Conservation (phyloP, 2,797 vertebrate genomes). For the Pangasius larnaudii region DNA sequence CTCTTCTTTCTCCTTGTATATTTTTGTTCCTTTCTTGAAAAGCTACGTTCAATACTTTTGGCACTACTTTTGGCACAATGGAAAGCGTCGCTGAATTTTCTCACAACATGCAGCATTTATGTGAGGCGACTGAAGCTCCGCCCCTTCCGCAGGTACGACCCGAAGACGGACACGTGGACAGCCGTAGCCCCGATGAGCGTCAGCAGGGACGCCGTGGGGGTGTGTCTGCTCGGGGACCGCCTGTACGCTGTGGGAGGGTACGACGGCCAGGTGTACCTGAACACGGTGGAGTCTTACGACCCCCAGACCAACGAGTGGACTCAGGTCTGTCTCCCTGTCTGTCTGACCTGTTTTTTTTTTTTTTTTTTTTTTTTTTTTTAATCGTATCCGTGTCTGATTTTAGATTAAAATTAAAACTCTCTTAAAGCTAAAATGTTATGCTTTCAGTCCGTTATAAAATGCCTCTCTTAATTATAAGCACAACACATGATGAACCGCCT, state of each 20-base stretch:
- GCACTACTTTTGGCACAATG: too few relatives aligned
- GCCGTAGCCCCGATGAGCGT: conserved; percentile 97
- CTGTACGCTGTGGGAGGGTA: conserved; percentile 96
- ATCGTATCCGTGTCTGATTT: background rate
- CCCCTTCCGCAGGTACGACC: conserved; percentile 85
- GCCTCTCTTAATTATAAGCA: background rate
- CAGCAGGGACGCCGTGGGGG: conserved; percentile 95
- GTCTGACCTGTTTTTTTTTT: too few relatives aligned
- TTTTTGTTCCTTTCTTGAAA: too few relatives aligned
- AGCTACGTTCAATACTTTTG: too few relatives aligned
- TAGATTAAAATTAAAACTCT: background rate
- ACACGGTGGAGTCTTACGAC: conserved; percentile 94
- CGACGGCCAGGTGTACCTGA: conserved; percentile 94
- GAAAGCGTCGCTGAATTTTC: background rate
- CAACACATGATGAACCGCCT: background rate
- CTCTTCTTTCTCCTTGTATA: too few relatives aligned
- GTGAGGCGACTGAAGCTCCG: background rate
- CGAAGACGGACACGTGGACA: conserved; percentile 96
- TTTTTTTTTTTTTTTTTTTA: background rate
- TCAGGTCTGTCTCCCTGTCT: conserved; percentile 73
- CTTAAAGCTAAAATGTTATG: too few relatives aligned
- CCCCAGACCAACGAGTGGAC: conserved; percentile 98
- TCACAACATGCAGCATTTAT: background rate
- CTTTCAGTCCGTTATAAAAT: background rate
- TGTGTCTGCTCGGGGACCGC: conserved; percentile 94